phyloP scores from a whole-genome alignment of 2,888 invertebrate genomes.

The Cephus pygmeus region DNA sequence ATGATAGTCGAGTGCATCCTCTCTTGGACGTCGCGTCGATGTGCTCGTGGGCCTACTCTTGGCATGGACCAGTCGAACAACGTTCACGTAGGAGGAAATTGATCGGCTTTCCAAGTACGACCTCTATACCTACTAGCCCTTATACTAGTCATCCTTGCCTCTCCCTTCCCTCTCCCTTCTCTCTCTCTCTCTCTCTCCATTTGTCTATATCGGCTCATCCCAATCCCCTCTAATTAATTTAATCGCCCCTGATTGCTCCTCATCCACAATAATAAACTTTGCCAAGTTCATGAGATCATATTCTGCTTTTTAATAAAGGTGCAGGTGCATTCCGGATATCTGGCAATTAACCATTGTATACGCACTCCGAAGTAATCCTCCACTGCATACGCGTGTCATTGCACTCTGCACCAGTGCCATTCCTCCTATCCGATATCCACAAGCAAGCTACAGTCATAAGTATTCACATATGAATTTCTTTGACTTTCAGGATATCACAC shows the following conservation, averaged over 20 bases:
- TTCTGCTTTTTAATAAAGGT: conserved; percentile 9
- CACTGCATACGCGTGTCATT: background rate
- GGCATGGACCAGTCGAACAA: conserved; percentile 11
- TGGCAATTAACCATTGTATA: conserved; percentile 27
- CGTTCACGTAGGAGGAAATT: conserved; percentile 13
- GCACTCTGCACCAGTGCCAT: background rate
- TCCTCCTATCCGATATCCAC: background rate
- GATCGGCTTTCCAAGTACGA: conserved; percentile 11
- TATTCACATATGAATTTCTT: background rate
- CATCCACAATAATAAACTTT: background rate
- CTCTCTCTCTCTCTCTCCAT: background rate
- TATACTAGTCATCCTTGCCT: background rate
- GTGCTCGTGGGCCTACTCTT: conserved; percentile 9
- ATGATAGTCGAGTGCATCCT: conserved; percentile 36
- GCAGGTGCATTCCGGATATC: conserved; percentile 24
- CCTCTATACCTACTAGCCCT: background rate
- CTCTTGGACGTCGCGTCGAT: background rate
- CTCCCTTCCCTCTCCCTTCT: too few species aligned
- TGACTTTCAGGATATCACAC: too few species aligned
- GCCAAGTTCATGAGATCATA: background rate
- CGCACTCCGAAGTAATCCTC: conserved; percentile 8
- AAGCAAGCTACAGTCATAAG: background rate
- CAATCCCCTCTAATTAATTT: conserved; percentile 11
- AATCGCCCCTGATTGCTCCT: background rate
- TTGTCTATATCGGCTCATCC: background rate